Conservation (phyloP, 2,113 vertebrate species). For the Hydrolagus affinis region DNA sequence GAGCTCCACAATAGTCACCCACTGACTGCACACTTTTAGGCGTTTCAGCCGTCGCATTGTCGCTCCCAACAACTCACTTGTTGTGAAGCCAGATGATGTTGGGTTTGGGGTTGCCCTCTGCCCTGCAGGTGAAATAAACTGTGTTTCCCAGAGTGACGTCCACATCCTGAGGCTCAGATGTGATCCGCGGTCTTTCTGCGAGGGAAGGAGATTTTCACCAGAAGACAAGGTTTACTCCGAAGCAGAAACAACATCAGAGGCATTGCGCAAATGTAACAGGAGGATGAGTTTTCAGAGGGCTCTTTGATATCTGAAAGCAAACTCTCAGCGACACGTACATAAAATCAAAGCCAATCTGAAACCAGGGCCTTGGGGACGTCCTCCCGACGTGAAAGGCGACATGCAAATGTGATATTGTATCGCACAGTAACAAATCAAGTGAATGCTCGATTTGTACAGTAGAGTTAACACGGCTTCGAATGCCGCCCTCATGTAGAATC, state of each 20-base stretch:
- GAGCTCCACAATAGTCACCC: too few relatives aligned
- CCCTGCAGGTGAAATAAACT: slow-evolving; percentile 33
- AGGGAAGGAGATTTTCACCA: not conserved
- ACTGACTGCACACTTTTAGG: not conserved
- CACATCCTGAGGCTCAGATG: slow-evolving; percentile 34
- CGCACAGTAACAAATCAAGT: too few relatives aligned
- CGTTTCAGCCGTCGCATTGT: not conserved
- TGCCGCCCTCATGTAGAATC: too few relatives aligned
- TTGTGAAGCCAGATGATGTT: slow-evolving; percentile 34
- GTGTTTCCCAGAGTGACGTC: slow-evolving; percentile 33
- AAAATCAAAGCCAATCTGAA: too few relatives aligned
- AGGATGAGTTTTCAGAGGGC: too few relatives aligned
- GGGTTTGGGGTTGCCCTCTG: slow-evolving; percentile 34
- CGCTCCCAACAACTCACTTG: slow-evolving; percentile 21
- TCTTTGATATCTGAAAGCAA: too few relatives aligned
- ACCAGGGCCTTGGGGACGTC: too few relatives aligned
- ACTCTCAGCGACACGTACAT: too few relatives aligned
- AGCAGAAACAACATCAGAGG: not conserved
- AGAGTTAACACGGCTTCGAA: too few relatives aligned
- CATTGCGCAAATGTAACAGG: not conserved
- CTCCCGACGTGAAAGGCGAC: too few relatives aligned
- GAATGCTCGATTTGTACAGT: too few relatives aligned
- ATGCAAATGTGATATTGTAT: too few relatives aligned
- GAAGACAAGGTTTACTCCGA: not conserved
- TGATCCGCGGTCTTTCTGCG: slow-evolving; percentile 32